Evolutionary conservation across 2,113 vertebrate species (phyloP).

Genomic region (Rhinolophus sinicus): DNA sequence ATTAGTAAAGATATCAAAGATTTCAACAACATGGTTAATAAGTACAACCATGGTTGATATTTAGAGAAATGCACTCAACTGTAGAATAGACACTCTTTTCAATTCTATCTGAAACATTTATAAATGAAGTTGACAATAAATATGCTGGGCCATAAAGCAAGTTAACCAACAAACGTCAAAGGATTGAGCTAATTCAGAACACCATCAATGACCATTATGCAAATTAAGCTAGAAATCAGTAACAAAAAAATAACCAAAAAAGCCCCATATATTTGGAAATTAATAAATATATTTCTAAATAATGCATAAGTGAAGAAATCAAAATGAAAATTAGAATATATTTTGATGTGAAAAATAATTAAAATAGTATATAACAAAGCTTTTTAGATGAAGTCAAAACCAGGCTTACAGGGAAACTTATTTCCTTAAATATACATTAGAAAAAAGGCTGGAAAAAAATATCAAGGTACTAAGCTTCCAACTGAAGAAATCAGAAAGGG

Average conservation of each 20-base stretch:
- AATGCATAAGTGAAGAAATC: not conserved
- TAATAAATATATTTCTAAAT: constrained; percentile 13
- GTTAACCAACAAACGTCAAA: not conserved
- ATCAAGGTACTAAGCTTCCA: constrained; percentile 1
- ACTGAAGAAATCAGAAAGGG: constrained; percentile 14
- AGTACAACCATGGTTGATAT: not conserved
- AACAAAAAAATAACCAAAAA: not conserved
- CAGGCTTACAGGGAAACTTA: not conserved
- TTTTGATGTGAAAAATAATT: constrained; percentile 2
- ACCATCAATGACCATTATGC: not conserved
- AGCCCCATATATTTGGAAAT: not conserved
- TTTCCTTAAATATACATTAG: not conserved
- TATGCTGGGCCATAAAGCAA: not conserved
- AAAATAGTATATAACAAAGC: not conserved
- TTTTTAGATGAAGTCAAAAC: not conserved
- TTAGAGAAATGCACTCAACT: not conserved
- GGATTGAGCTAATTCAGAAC: not conserved
- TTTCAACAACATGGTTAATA: not conserved
- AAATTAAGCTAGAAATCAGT: not conserved
- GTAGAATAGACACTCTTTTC: not conserved
- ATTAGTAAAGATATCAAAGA: not conserved
- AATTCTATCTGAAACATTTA: not conserved
- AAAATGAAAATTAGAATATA: not conserved
- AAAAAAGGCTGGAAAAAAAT: not conserved
- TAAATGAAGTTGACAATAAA: not conserved